Evolutionary conservation across 2,888 invertebrate species (phyloP), one percentile per base, ranked within the genome.

Genomic region (Mechanitis mazaeus): DNA sequence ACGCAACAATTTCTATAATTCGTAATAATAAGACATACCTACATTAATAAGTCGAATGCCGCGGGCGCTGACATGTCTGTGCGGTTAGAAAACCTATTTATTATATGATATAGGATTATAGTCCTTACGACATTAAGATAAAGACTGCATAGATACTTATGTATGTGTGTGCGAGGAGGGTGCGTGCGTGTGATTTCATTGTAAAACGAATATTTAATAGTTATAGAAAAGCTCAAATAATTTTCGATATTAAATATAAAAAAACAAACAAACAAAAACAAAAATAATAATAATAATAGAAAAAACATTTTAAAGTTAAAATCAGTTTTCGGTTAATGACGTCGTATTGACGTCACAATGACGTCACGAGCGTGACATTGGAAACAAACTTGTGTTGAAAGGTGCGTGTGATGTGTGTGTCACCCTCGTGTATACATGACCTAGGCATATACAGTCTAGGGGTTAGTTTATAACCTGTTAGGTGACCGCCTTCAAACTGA

Each of bases 361-460:
- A 20, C 20, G 20, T 20, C 20, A 20, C 20, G 20, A 9, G 9
- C 7, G 3, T 2, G 6, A 28, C 60, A 74, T 68, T 74, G 76
- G 65, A 72, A 67, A 70, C 71, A 35, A 55, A 46, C 65, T 47
- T 66, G 62, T 68, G 70, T 72, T 71, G 71, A 75, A 74, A 75
- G 72, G 74, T 76, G 75, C 77, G 76, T 77, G 71, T 47, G 58
- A 64, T 64, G 71, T 66, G 68, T 69, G 70, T 68, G 68, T 65
- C 67, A 63, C 66, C 66, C 68, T 71, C 66, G 68, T 61, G 64
- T 59, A 35, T 53, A 56, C 28, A 62, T 54, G 53, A 42, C 53
- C 45, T 54, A 63, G 50, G 63, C 54, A 63, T 57, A 63, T 63
- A 46, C 50, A 50, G 50, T 50, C 63, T 60, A 63, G 56, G 60